Base-by-base conservation (phyloP, 2,797 vertebrate genomes). In the Falco berigora region DNA sequence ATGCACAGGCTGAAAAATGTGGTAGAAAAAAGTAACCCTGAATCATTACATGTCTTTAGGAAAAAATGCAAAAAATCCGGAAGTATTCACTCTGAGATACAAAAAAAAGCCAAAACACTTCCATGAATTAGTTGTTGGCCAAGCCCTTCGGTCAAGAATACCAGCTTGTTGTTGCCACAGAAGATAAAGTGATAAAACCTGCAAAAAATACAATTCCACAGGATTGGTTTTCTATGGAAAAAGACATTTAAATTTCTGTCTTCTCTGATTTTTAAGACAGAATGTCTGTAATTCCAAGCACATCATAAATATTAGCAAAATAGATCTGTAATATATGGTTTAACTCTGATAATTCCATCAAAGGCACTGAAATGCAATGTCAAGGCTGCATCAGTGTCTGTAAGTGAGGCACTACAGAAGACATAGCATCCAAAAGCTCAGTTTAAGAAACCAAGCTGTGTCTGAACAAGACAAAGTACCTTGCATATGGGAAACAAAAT, bases 401-500 rank as follows among this genome's bases (percentile, higher is more conserved):
- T 20, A 66, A 80, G 15, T 38, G 0, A 0, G 47, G 17, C 40
- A 44, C 14, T 68, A 4, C 32, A 49, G 50, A 73, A 79, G n/a
- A 34, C 13, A 20, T 6, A 81, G 36, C 34, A 40, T 89, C 59
- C 36, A 38, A 94, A 67, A 42, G 9, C 59, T 56, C 44, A 38
- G 20, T 36, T 78, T 82, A 22, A 49, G 27, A 44, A 89, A 79
- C 76, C 14, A 72, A 63, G 25, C n/a, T 30, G 10, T 53, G 9
- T 38, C 44, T 76, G 68, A 88, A 63, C 49, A 82, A 17, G 44
- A 52, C 21, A 16, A 64, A 84, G 9, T 52, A 44, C 14, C 24
- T 7, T 32, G 28, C 6, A 2, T 17, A 19, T 40, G 67, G 25
- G 61, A 90, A 92, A 56, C 10, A 73, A 94, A 92, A 63, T 25